Evolutionary conservation across 2,797 vertebrate genomes (phyloP).

Genomic region (Uromys caudimaculatus): DNA sequence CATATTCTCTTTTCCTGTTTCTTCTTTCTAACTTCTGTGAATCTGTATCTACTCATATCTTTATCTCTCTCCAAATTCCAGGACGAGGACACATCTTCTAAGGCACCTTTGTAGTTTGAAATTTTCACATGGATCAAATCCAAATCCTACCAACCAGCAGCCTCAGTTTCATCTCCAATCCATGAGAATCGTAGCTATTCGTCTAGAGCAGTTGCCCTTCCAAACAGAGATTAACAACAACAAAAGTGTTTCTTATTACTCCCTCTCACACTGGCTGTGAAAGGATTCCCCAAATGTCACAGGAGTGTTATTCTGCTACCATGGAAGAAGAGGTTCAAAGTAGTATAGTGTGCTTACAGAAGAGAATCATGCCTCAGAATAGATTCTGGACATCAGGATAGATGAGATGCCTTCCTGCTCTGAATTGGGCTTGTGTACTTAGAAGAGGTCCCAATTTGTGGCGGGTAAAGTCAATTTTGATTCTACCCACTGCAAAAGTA

Average conservation of each 20-base stretch:
- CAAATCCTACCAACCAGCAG: slow-evolving; percentile 83
- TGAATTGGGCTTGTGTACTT: neutral
- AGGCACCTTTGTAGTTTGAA: slow-evolving; percentile 79
- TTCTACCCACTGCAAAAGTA: neutral
- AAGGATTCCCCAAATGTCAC: slow-evolving; percentile 55
- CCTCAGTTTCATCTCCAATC: slow-evolving; percentile 84
- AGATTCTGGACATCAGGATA: neutral
- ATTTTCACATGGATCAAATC: slow-evolving; percentile 81
- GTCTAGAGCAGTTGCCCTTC: slow-evolving; percentile 80
- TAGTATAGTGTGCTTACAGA: neutral
- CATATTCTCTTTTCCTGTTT: neutral
- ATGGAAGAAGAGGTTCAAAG: neutral
- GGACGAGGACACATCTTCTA: slow-evolving; percentile 66
- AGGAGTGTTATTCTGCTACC: neutral
- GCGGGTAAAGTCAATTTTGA: neutral
- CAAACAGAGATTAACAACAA: slow-evolving; percentile 80
- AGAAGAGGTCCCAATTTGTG: neutral
- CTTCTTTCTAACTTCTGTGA: neutral
- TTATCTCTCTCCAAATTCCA: neutral
- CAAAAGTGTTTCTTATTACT: slow-evolving; percentile 74
- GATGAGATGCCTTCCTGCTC: neutral
- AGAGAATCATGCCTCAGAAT: neutral
- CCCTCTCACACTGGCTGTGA: slow-evolving; percentile 43
- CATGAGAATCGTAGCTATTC: slow-evolving; percentile 81
- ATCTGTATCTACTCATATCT: slow-evolving; percentile 76